phyloP scores from a whole-genome alignment of 2,113 vertebrate genomes.

The Brevimyrus niger region DNA sequence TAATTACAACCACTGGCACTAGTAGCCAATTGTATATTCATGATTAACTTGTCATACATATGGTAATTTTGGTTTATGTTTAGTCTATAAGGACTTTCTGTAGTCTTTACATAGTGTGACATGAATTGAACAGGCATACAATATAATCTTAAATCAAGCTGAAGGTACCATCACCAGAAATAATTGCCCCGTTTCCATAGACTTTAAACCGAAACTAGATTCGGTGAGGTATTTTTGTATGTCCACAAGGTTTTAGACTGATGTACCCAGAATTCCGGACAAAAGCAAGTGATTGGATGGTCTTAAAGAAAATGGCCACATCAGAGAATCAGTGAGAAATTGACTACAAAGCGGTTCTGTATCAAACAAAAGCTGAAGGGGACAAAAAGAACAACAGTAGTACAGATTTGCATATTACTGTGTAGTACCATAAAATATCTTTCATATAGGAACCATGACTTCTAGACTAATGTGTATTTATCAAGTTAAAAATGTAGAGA shows the following conservation, averaged over 20 bases:
- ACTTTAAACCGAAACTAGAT: background rate
- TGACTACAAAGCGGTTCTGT: background rate
- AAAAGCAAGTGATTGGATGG: background rate
- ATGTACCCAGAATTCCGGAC: background rate
- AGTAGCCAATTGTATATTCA: background rate
- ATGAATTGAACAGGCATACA: background rate
- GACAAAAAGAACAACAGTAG: background rate
- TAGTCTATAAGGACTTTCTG: background rate
- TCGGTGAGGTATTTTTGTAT: background rate
- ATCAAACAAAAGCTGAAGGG: background rate
- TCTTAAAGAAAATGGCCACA: background rate
- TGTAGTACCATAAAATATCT: background rate
- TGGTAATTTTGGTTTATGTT: background rate
- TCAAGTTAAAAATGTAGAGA: conserved; percentile 14
- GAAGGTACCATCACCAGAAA: background rate
- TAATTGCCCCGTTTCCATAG: background rate
- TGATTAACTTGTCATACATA: background rate
- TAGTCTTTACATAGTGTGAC: background rate
- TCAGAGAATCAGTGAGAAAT: background rate
- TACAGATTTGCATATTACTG: background rate
- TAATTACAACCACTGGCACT: background rate
- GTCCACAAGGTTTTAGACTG: background rate
- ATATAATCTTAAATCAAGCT: background rate
- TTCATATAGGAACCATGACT: background rate
- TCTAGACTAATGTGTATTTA: background rate